Evolutionary conservation across 2,113 vertebrate species (phyloP), one percentile per base, ranked within the genome.

Genomic region (Oreochromis tanganicae): DNA sequence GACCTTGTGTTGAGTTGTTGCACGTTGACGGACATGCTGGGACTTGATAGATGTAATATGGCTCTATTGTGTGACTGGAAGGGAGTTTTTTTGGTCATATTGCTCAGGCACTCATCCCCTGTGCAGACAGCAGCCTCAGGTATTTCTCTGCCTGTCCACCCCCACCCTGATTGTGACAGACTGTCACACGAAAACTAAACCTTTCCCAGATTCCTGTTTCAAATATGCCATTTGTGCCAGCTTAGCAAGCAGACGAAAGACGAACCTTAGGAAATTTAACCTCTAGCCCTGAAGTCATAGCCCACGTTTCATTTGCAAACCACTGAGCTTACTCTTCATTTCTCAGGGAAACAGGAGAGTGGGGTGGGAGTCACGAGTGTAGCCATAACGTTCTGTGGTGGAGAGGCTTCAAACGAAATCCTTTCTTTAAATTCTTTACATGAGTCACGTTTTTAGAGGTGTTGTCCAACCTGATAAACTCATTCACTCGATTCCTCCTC

Each of bases 181-280:
- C 83, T 46, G 90, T 80, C 11, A 66, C 43, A 63, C 88, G 90
- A 95, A 92, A 93, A 63, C 52, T 57, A 94, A 91, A 91, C 48
- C 88, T 91, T 89, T 94, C 89, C 89, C 89, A 94, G 91, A 92
- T 88, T 95, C 92, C 78, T 29, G 59, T 95, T 96, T 95, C 95
- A 94, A 89, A 92, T 84, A n/a, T 90, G 80, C 86, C 85, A 71
- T 88, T 80, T 2, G 61, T 93, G 91, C 82, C 84, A 86, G 80
- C 83, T 82, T 73, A 81, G 87, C 41, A 90, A 82, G 86, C 57
- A 82, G 88, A 92, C 46, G 92, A 93, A 94, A 95, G 91, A 87
- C 61, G 89, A 95, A 87, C 90, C 91, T 82, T 32, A 12, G 85
- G 93, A 93, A 96, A 95, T 52, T 80, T 86, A 90, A 92, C 88